Evolutionary conservation across 2,113 vertebrate genomes (phyloP), one percentile per base, ranked within the genome.

Genomic region (Peucedramus taeniatus): DNA sequence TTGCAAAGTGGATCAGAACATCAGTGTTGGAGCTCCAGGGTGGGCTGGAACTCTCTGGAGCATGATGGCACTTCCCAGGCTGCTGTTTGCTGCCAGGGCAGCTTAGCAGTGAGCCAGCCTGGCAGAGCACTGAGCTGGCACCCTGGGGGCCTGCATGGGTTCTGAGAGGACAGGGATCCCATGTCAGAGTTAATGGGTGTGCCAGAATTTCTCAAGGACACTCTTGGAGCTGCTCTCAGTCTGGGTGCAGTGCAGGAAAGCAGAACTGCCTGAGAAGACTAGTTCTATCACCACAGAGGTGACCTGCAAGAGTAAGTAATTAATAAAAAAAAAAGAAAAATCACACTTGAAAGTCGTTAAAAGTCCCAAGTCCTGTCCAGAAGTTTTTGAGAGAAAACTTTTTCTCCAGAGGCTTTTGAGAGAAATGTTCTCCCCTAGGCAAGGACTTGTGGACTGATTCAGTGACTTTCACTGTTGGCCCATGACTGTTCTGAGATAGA

Each of bases 171-270:
- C 0, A 6, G 7, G 35, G 39, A 22, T 57, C 54, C 2, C 4
- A 3, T 44, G 16, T 10, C 10, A 9, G 56, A 60, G n/a, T 16
- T 37, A 17, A 16, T 0, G 0, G 6, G 3, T 28, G 60, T 14
- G 27, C 53, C 70, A 49, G 54, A 40, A 13, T 40, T 85, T 45
- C 53, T 64, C 16, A n/a, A 26, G 44, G 64, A 39, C 5, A 2
- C n/a, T 71, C 20, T 5, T 13, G 60, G 44, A 31, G 57, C 6
- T 84, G 82, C 7, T 71, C 35, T 45, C 15, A 18, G 37, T 20
- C 60, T 54, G 59, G 51, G 17, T 39, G 60, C 6, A 5, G 0
- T n/a, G 28, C 13, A 8, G 39, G 40, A 21, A 26, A 54, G 51
- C 53, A 80, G 83, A 63, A 27, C 8, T 15, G 10, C 7, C 35